phyloP scores from a whole-genome alignment of 2,113 vertebrate species.

The Alexandromys fortis region DNA sequence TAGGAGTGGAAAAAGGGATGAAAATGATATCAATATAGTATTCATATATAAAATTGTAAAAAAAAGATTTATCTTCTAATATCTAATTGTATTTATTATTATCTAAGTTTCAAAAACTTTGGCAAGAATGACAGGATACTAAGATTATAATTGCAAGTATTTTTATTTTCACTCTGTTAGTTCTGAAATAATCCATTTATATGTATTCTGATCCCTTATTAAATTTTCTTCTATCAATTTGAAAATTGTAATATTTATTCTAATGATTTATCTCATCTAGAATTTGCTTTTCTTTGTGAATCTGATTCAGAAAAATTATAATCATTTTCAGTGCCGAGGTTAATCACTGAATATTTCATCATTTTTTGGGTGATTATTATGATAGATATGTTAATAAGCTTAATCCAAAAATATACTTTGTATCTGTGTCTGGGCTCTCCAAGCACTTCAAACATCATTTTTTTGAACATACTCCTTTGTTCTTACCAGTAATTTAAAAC shows the following conservation, averaged over 20 bases:
- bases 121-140: neutral
- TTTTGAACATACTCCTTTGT: neutral
- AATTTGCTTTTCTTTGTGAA: neutral
- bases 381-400: neutral
- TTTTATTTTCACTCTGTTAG: neutral
- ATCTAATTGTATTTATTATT: neutral
- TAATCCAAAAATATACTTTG: neutral
- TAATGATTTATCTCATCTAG: neutral
- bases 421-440: neutral
- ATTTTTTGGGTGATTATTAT: neutral
- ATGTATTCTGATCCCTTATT: neutral
- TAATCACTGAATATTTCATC: neutral
- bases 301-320: neutral
- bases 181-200: neutral
- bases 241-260: neutral
- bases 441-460: neutral
- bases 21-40: neutral
- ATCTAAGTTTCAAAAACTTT: neutral
- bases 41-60: neutral
- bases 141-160: neutral
- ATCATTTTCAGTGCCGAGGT: neutral
- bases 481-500: neutral
- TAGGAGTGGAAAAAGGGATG: neutral
- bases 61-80: neutral
- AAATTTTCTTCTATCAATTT: neutral